Evolutionary conservation across 2,797 vertebrate genomes (phyloP), one percentile per base, ranked within the genome.

Genomic region (Melanotaenia maccullochi): DNA sequence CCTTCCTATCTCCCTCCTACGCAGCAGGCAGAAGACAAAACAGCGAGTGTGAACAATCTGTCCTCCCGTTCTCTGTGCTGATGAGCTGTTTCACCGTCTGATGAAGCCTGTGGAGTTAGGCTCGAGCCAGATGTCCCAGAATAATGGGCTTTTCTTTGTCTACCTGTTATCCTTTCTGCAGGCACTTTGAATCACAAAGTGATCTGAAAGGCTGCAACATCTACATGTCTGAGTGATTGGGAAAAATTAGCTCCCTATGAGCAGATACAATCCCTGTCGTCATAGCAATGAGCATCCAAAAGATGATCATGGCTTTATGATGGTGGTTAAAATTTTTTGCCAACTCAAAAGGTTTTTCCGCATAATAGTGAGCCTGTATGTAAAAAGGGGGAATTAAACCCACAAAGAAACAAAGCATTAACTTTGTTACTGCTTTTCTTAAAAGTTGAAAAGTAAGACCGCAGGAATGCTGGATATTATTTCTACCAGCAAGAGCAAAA

Each of bases 1-100:
- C 68, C 64, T 63, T 70, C 83, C 71, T 60, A 12, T 79, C 80
- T 74, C 62, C 70, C 81, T 42, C 88, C 84, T 62, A 73, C 78
- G 36, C 77, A 76, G 49, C 60, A 5, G 61, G 65, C 44, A 73
- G 74, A 75, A 80, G 85, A 87, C 79, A 84, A 85, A 86, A 68
- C 71, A 64, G 76, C 33, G 42, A 78, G 64, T 78, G 76, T 65
- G 69, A 87, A 84, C 83, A 85, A 84, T 83, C 83, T 87, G 83
- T 79, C 82, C 51, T 68, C 44, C 44, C 49, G 16, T 60, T 77
- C 65, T 75, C 24, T 64, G 5, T 18, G 44, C 66, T 82, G 84
- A 87, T 77, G 83, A 85, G 80, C 78, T 28, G 65, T 30, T 85
- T 82, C 60, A 54, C 44, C 0, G 40, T 68, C 70, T 69, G 73